These are phyloP conservation scores for Trilocha varians DNA, from an alignment of 2,888 invertebrate species.

Conservation along the genomic window DNA sequence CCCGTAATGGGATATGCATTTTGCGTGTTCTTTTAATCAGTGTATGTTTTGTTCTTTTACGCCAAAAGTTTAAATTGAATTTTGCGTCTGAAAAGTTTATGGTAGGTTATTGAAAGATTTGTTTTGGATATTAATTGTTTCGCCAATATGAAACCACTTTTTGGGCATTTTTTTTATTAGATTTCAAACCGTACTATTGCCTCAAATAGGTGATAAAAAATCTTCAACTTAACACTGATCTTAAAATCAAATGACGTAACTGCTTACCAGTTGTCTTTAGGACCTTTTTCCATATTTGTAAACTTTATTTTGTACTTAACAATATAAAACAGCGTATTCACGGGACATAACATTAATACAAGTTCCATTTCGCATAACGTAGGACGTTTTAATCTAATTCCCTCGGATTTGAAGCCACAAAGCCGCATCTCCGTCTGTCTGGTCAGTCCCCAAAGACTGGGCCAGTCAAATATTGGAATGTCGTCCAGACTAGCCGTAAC, in stretches of 20 bases:
- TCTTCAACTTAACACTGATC: too few species aligned
- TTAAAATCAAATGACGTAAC: too few species aligned
- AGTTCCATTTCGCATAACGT: conserved; percentile 10
- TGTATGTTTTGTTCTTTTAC: neutral
- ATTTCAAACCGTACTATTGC: too few species aligned
- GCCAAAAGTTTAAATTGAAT: neutral
- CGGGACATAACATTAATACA: too few species aligned
- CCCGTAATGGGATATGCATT: conserved; percentile 61
- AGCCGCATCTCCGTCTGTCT: conserved; percentile 16
- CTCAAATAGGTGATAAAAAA: too few species aligned
- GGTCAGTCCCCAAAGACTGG: conserved; percentile 19
- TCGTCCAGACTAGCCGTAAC: neutral
- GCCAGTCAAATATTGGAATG: conserved; percentile 22
- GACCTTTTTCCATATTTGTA: too few species aligned
- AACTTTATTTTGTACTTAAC: too few species aligned
- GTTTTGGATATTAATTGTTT: too few species aligned
- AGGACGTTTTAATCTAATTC: conserved; percentile 23
- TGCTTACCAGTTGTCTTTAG: too few species aligned
- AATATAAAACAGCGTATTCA: too few species aligned
- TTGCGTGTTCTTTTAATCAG: conserved; percentile 45
- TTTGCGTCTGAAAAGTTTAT: neutral
- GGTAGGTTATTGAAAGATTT: too few species aligned
- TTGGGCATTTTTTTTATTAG: neutral
- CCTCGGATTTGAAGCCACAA: conserved; percentile 5
- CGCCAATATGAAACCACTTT: too few species aligned